Evolutionary conservation across 2,797 vertebrate genomes (phyloP).

Genomic region (Oryzias dopingdopingensis): DNA sequence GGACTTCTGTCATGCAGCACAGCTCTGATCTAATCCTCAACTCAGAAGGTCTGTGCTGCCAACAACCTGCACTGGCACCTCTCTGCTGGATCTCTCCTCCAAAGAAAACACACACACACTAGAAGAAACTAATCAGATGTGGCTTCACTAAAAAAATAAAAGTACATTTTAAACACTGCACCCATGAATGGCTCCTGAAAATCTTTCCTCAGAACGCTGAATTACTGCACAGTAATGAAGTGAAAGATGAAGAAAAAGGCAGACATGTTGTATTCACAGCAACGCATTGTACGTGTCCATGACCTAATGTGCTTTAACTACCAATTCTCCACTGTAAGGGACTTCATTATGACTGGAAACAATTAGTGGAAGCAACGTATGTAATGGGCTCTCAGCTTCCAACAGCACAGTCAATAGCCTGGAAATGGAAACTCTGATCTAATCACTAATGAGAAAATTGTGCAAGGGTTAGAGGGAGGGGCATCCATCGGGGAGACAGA

Average conservation of each 20-base stretch:
- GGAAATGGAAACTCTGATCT: constrained; percentile 79
- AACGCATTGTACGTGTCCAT: constrained; percentile 42
- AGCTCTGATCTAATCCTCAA: constrained; percentile 48
- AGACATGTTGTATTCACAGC: constrained; percentile 53
- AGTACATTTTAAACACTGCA: constrained; percentile 16
- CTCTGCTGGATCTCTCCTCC: constrained; percentile 4
- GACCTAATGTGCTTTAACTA: constrained; percentile 68
- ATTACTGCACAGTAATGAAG: constrained; percentile 37
- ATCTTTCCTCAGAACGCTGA: constrained; percentile 24
- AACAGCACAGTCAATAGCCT: constrained; percentile 77
- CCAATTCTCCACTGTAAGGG: constrained; percentile 66
- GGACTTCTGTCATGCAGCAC: constrained; percentile 37
- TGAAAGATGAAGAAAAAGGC: constrained; percentile 42
- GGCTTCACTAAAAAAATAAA: constrained; percentile 8
- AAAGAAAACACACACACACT: constrained; percentile 15
- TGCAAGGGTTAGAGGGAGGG: constrained; percentile 52
- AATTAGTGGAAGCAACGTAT: constrained; percentile 73
- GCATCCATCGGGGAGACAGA: constrained; percentile 49
- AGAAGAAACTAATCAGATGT: constrained; percentile 27
- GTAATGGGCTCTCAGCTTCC: constrained; percentile 75
- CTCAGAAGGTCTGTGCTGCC: constrained; percentile 10
- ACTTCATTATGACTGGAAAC: constrained; percentile 81
- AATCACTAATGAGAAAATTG: constrained; percentile 80
- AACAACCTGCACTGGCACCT: constrained; percentile 29
- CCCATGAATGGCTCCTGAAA: constrained; percentile 27